Evolutionary conservation across 2,113 vertebrate genomes (phyloP).

Genomic region (Rhinogobius similis): DNA sequence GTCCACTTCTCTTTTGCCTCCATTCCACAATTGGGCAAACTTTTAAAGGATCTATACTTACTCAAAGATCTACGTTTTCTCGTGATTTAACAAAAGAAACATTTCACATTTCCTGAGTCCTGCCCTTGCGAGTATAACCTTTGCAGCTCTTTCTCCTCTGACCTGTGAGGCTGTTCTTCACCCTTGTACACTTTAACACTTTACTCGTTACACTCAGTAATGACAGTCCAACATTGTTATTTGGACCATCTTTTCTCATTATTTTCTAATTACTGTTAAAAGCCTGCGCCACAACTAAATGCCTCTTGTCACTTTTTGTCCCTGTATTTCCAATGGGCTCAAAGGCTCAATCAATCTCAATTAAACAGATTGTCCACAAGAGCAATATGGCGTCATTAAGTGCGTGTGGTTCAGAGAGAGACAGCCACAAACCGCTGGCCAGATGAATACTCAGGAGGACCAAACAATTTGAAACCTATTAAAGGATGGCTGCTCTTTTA

Average conservation of each 20-base stretch:
- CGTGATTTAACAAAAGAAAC: not conserved
- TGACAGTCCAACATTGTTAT: conserved; percentile 7
- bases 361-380: conserved; percentile 9
- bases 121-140: not conserved
- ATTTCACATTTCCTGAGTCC: not conserved
- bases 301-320: conserved; percentile 6
- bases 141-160: not conserved
- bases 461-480: conserved; percentile 11
- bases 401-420: not conserved
- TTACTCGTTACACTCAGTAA: not conserved
- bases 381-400: not conserved
- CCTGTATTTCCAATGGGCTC: not conserved
- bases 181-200: not conserved
- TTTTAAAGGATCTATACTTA: no score
- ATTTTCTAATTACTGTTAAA: conserved; percentile 6
- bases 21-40: no score
- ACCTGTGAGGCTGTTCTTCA: not conserved
- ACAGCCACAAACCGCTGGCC: conserved; percentile 2
- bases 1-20: no score
- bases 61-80: no score
- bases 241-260: conserved; percentile 10
- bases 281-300: not conserved
- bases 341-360: conserved; percentile 6
- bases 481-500: not conserved
- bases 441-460: not conserved